A percentile compares a stretch with the other conserved stretches of the same genome.
Evolutionary conservation across 2,113 vertebrate species (phyloP).

Genomic region (Scomber colias): DNA sequence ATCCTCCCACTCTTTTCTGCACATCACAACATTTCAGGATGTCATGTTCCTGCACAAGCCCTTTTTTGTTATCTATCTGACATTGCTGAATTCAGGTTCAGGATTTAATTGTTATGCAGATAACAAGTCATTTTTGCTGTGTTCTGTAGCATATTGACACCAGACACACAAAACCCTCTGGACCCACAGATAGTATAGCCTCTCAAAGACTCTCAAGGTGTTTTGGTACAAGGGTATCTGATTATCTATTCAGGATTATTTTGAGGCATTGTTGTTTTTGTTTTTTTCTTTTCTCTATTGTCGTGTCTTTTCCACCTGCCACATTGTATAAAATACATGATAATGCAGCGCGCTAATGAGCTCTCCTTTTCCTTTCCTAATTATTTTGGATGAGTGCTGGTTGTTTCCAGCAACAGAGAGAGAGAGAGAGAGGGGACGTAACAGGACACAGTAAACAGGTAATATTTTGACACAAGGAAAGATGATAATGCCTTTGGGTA

Average conservation of each 20-base stretch:
- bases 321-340: constrained; percentile 13
- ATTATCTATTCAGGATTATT: constrained; percentile 31
- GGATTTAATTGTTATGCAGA: constrained; percentile 35
- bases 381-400: constrained; percentile 29
- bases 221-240: constrained; percentile 10
- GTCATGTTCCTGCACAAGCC: neutral
- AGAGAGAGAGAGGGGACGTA: neutral
- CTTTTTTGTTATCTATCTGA: constrained; percentile 17
- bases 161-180: neutral
- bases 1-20: constrained; percentile 37
- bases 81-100: constrained; percentile 27
- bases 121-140: constrained; percentile 26
- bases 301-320: neutral
- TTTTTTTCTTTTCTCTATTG: constrained; percentile 2
- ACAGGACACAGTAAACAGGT: neutral
- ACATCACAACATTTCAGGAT: constrained; percentile 32
- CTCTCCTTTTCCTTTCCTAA: neutral
- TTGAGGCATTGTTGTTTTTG: neutral
- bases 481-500: too few species aligned
- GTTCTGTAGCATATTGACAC: constrained; percentile 18
- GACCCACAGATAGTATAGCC: constrained; percentile 2
- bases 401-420: neutral
- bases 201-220: constrained; percentile 3
- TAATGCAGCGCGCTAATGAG: constrained; percentile 35
- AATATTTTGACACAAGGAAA: constrained; percentile 14